phyloP scores from a whole-genome alignment of 2,888 invertebrate genomes.

The Thalpophila matura region DNA sequence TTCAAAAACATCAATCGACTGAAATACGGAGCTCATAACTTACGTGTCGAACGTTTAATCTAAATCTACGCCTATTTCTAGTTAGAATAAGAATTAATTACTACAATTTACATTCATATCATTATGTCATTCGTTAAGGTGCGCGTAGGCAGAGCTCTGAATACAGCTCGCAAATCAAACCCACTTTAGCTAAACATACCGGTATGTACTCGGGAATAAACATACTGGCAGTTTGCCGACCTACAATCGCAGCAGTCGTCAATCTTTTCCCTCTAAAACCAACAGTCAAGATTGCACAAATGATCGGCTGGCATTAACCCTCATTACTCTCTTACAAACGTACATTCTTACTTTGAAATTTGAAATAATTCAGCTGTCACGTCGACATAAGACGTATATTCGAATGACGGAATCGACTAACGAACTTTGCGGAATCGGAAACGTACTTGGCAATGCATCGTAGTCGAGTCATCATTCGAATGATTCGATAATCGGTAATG shows the following conservation, averaged over 20 bases:
- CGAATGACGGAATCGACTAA: conserved; percentile 53
- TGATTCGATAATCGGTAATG: conserved; percentile 83
- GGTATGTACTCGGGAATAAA: conserved; percentile 65
- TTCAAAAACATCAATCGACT: conserved; percentile 43
- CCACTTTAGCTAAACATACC: conserved; percentile 76
- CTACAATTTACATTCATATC: conserved; percentile 73
- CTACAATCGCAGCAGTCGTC: conserved; percentile 81
- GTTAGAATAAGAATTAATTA: conserved; percentile 72
- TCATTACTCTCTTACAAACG: conserved; percentile 79
- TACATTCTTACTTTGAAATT: conserved; percentile 59
- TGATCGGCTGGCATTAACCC: conserved; percentile 85
- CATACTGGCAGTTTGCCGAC: conserved; percentile 75
- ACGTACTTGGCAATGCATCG: conserved; percentile 70
- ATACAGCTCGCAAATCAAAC: conserved; percentile 79
- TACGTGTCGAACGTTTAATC: conserved; percentile 56
- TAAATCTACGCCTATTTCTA: conserved; percentile 58
- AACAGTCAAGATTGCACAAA: conserved; percentile 88
- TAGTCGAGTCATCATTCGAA: conserved; percentile 77
- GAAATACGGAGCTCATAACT: conserved; percentile 52
- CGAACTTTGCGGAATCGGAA: conserved; percentile 71
- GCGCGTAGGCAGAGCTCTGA: conserved; percentile 74
- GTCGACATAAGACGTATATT: conserved; percentile 61
- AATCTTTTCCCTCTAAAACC: conserved; percentile 84
- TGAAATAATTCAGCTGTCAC: conserved; percentile 59
- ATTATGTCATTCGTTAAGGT: conserved; percentile 74